A percentile compares a stretch with the other conserved stretches of the same genome.
These are phyloP conservation scores for Psilopsiagon aymara DNA, from an alignment of 2,113 vertebrate species.

Conservation along the genomic window DNA sequence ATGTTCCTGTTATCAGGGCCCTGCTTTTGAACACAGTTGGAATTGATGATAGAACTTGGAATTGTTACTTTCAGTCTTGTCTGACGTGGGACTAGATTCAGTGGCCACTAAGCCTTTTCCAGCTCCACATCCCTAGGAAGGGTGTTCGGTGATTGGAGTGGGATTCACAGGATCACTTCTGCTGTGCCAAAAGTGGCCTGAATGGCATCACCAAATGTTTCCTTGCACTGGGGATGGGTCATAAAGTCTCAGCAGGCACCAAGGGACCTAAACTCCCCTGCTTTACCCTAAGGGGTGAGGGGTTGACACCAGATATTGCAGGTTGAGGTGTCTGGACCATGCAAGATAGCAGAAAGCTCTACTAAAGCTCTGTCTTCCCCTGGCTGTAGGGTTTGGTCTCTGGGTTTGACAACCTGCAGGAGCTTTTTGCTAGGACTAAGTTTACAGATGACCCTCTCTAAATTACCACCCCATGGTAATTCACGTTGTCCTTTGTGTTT, in stretches of 20 bases:
- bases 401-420: not conserved
- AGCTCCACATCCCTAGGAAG: not conserved
- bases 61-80: not conserved
- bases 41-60: not conserved
- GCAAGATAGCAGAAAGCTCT: not conserved
- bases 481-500: slow-evolving; percentile 15
- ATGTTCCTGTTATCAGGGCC: not conserved
- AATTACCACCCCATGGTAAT: not conserved
- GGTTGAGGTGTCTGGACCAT: not conserved
- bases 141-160: not conserved
- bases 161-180: not conserved
- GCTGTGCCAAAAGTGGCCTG: not conserved
- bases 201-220: not conserved
- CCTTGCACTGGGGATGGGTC: not conserved
- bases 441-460: not conserved
- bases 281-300: not conserved
- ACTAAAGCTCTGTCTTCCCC: not conserved
- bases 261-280: not conserved
- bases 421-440: not conserved
- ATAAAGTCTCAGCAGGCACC: not conserved
- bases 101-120: not conserved
- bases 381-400: not conserved
- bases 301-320: too few species aligned
- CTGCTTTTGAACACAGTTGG: not conserved
- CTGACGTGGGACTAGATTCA: not conserved